A percentile compares a stretch with the other conserved stretches of the same genome.
Conservation (phyloP, 2,888 invertebrate species). For the Drosophila affinis region DNA sequence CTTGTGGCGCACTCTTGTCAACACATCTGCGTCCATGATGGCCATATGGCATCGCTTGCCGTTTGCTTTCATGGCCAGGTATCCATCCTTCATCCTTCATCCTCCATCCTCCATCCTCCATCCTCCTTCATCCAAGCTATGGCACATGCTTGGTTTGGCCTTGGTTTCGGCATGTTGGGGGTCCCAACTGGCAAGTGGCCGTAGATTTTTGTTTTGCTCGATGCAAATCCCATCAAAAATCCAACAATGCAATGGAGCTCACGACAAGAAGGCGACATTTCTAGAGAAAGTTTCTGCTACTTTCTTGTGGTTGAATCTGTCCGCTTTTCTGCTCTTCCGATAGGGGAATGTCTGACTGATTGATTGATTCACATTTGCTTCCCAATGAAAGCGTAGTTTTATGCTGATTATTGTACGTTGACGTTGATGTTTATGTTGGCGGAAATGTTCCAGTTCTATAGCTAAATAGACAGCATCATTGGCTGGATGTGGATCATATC, state of each 20-base stretch:
- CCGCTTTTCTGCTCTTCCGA: not conserved
- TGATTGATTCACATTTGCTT: conserved; percentile 33
- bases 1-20: conserved; percentile 35
- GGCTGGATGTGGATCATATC: too few relatives aligned
- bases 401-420: not conserved
- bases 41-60: conserved; percentile 8
- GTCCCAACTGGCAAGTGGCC: conserved; percentile 18
- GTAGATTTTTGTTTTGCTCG: conserved; percentile 9
- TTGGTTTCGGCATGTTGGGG: conserved; percentile 3
- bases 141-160: not conserved
- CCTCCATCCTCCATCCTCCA: not conserved
- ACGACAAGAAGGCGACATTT: conserved; percentile 2
- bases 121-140: not conserved
- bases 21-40: conserved; percentile 27
- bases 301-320: not conserved
- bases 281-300: not conserved
- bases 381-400: conserved; percentile 21
- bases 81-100: conserved; percentile 7
- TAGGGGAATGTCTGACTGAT: conserved; percentile 6
- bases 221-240: conserved; percentile 39
- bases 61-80: conserved; percentile 12
- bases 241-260: conserved; percentile 25
- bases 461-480: too few relatives aligned
- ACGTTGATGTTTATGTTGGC: not conserved
- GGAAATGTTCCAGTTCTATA: too few relatives aligned